These are phyloP conservation scores for Cetoscarus ocellatus DNA, from an alignment of 2,797 vertebrate genomes.

Conservation along the genomic window DNA sequence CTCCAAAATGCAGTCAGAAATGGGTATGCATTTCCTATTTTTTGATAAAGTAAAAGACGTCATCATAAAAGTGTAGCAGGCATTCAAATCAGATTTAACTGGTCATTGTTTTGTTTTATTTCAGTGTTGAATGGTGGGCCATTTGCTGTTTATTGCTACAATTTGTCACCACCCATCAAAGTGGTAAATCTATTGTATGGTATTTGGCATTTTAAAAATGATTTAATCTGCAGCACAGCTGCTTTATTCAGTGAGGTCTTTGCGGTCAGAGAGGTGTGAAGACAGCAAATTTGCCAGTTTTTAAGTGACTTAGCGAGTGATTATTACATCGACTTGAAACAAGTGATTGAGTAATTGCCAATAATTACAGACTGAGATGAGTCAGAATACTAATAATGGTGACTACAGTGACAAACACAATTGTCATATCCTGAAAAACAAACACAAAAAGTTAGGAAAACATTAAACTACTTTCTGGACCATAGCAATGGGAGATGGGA, in stretches of 20 bases:
- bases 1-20: not conserved
- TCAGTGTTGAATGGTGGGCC: slow-evolving; percentile 12
- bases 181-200: slow-evolving; percentile 37
- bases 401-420: slow-evolving; percentile 8
- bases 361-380: slow-evolving; percentile 14
- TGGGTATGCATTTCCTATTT: not conserved
- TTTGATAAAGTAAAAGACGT: slow-evolving; percentile 11
- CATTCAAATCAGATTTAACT: slow-evolving; percentile 23
- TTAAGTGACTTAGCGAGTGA: slow-evolving; percentile 30
- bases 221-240: slow-evolving; percentile 21
- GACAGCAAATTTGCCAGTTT: slow-evolving; percentile 34
- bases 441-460: not conserved
- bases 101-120: slow-evolving; percentile 13
- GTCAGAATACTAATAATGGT: slow-evolving; percentile 2
- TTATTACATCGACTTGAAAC: slow-evolving; percentile 34
- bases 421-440: slow-evolving; percentile 4
- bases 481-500: not conserved
- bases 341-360: slow-evolving; percentile 15
- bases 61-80: not conserved
- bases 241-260: slow-evolving; percentile 34
- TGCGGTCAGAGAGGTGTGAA: slow-evolving; percentile 20
- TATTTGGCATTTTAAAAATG: slow-evolving; percentile 20
- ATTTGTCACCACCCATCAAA: slow-evolving; percentile 62
- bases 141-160: slow-evolving; percentile 35
- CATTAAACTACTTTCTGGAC: not conserved